Percentiles rank a stretch among this genome's conserved stretches.
Evolutionary conservation across 2,113 vertebrate genomes (phyloP).

Genomic region (Tyrannus savana): DNA sequence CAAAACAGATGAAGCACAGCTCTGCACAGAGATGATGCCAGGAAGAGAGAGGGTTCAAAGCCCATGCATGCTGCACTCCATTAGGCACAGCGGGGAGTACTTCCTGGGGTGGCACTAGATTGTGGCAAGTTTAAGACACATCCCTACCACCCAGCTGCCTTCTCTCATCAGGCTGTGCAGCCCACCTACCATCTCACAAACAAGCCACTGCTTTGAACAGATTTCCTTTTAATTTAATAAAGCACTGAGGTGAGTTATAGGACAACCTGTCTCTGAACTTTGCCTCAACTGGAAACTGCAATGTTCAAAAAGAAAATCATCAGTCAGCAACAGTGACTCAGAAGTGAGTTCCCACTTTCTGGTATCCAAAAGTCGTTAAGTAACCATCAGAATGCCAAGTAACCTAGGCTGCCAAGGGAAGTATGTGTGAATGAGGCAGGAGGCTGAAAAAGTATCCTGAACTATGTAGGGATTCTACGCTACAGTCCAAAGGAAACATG

Average conservation of each 20-base stretch:
- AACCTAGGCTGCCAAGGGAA: neutral
- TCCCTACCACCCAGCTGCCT: neutral
- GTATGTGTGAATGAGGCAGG: neutral
- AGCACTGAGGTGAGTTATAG: neutral
- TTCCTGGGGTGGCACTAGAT: neutral
- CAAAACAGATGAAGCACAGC: neutral
- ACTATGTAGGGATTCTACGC: neutral
- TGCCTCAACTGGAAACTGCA: neutral
- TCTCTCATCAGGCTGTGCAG: neutral
- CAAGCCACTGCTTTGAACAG: neutral
- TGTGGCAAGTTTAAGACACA: rapidly evolving
- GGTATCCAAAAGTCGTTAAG: neutral
- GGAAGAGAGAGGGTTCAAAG: neutral
- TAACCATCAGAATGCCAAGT: constrained; percentile 1
- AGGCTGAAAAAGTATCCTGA: neutral
- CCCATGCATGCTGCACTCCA: neutral
- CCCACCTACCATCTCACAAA: neutral
- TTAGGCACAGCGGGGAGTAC: neutral
- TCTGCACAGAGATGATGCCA: neutral
- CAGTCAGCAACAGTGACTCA: neutral
- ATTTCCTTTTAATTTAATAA: neutral
- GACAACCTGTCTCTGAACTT: neutral
- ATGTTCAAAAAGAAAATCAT: neutral
- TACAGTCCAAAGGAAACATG: neutral
- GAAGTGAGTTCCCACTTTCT: neutral